Percentiles rank a stretch among this genome's conserved stretches.
Conservation (phyloP, 2,888 invertebrate species). For the Margaritifera margaritifera region DNA sequence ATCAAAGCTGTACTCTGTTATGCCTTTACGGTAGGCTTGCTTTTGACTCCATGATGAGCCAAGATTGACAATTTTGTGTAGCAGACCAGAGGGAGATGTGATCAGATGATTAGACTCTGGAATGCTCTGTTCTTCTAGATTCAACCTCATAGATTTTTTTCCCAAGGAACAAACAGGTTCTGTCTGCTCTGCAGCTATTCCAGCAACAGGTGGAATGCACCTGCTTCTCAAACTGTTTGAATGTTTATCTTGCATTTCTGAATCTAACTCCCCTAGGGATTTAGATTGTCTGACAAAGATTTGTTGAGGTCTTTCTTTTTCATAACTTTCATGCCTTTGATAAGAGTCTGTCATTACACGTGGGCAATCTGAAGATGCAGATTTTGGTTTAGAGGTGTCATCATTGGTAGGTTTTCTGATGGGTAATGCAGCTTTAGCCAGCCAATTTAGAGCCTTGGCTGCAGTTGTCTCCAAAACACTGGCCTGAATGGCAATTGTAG, state of each 20-base stretch:
- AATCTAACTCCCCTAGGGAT: too few species aligned
- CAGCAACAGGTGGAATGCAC: too few species aligned
- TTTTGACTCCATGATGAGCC: conserved; percentile 19
- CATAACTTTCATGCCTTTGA: too few species aligned
- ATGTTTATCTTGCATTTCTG: too few species aligned
- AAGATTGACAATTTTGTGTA: conserved; percentile 23
- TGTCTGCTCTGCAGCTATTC: too few species aligned
- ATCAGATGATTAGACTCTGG: conserved; percentile 19
- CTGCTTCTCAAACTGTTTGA: too few species aligned
- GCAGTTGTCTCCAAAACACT: conserved; percentile 36
- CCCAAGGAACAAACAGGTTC: too few species aligned
- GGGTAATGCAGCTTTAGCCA: conserved; percentile 30
- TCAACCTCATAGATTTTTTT: too few species aligned
- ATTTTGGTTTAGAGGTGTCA: conserved; percentile 17
- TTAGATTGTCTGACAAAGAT: too few species aligned
- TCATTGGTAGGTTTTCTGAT: conserved; percentile 13
- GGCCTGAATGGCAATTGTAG: conserved; percentile 19
- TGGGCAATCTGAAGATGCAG: conserved; percentile 20
- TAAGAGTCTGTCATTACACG: conserved; percentile 23
- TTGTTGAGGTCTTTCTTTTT: too few species aligned
- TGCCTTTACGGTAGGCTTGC: conserved; percentile 38
- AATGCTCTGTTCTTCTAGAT: background rate
- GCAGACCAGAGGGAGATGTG: conserved; percentile 29
- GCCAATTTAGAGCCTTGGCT: conserved; percentile 35
- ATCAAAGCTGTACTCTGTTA: conserved; percentile 45